These are phyloP conservation scores for Bothrops jararaca DNA, from an alignment of 2,113 vertebrate species.

Conservation along the genomic window DNA sequence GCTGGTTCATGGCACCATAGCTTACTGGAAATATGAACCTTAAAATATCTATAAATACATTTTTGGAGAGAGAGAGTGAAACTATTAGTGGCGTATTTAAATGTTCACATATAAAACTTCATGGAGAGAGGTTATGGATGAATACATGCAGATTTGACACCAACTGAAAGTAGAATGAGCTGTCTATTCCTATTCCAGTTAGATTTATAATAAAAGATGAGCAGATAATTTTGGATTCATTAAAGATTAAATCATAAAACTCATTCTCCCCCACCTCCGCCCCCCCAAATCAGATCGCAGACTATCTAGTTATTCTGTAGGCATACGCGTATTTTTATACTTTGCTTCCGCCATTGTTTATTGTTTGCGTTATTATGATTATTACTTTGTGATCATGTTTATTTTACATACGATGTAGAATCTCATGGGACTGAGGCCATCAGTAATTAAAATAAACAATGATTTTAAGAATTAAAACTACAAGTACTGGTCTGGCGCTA, in stretches of 20 bases:
- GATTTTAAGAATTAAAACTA: not conserved
- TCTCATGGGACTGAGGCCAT: not conserved
- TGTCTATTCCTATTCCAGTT: not conserved
- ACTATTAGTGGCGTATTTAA: not conserved
- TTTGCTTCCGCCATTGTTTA: not conserved
- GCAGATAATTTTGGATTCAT: not conserved
- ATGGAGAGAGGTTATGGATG: not conserved
- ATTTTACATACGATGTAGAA: not conserved
- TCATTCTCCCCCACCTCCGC: not conserved
- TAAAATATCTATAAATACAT: not conserved
- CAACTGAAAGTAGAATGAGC: not conserved
- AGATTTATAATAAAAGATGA: not conserved
- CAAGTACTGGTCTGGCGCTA: not conserved
- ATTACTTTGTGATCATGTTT: not conserved
- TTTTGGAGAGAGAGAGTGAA: too few relatives aligned
- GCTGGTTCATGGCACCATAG: not conserved
- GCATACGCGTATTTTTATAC: constrained; percentile 33
- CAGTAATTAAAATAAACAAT: not conserved
- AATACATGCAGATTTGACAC: not conserved
- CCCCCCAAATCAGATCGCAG: not conserved
- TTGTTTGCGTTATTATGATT: not conserved
- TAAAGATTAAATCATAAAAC: fast-evolving
- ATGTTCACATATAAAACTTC: not conserved
- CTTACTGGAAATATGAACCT: not conserved
- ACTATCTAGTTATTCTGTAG: not conserved